Evolutionary conservation across 1,140 invertebrate species (phyloP).

Genomic region (Drosophila asahinai): DNA sequence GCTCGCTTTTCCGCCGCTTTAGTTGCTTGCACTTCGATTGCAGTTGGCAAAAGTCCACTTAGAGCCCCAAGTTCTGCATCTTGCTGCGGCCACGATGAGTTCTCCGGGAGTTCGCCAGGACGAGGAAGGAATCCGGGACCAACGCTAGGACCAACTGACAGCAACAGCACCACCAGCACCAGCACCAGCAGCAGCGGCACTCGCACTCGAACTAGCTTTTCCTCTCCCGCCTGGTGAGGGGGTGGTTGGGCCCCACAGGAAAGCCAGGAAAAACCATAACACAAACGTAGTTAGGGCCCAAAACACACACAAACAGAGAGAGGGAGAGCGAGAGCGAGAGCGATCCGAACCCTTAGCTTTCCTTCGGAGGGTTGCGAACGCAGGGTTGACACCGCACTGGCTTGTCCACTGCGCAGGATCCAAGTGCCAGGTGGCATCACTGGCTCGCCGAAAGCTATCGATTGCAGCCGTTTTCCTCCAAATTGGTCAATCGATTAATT

Average conservation of each 20-base stretch:
- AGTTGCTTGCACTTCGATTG: constrained; percentile 16
- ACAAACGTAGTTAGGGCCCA: constrained; percentile 40
- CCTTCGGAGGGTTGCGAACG: not conserved
- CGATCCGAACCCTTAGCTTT: constrained; percentile 10
- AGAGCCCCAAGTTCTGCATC: constrained; percentile 10
- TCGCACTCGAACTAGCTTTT: constrained; percentile 45
- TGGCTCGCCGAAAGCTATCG: not conserved
- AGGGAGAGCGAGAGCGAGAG: not conserved
- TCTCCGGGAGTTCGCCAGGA: not conserved
- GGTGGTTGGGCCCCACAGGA: constrained; percentile 26
- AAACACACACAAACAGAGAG: constrained; percentile 42
- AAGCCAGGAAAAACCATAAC: constrained; percentile 60
- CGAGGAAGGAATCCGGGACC: constrained; percentile 13
- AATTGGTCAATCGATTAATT: too few relatives aligned
- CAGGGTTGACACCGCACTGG: constrained; percentile 9
- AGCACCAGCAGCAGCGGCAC: constrained; percentile 38
- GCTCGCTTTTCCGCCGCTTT: not conserved
- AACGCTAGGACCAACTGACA: constrained; percentile 21
- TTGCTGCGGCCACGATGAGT: constrained; percentile 7
- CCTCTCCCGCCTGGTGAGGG: constrained; percentile 18
- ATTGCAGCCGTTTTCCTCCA: not conserved
- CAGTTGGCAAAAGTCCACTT: constrained; percentile 4
- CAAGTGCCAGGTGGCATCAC: constrained; percentile 18
- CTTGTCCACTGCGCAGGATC: constrained; percentile 33
- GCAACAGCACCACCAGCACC: constrained; percentile 16